Evolutionary conservation across 2,797 vertebrate species (phyloP).

Genomic region (Hyperoplus lanceolatus): DNA sequence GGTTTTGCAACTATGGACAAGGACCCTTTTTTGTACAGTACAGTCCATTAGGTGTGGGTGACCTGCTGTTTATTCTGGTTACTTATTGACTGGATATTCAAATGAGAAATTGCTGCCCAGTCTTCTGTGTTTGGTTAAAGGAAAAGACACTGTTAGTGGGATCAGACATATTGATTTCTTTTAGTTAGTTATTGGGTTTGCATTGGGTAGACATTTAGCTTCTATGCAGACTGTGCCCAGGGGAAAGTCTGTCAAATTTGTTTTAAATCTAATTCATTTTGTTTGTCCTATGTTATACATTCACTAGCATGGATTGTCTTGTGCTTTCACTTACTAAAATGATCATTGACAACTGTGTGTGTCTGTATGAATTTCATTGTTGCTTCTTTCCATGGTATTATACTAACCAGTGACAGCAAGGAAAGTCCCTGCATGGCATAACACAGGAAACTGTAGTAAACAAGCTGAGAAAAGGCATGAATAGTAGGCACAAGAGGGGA

Average conservation of each 20-base stretch:
- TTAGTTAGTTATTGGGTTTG: neutral
- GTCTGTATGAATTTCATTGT: neutral
- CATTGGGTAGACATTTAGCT: neutral
- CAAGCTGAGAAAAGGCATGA: slow-evolving; percentile 8
- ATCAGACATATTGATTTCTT: neutral
- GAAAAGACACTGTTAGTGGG: neutral
- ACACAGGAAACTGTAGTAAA: slow-evolving; percentile 63
- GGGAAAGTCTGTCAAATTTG: too few species aligned
- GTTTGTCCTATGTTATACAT: neutral
- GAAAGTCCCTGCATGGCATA: slow-evolving; percentile 64
- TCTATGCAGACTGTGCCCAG: neutral
- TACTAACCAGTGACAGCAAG: slow-evolving; percentile 44
- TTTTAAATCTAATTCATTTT: neutral
- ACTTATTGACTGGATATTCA: slow-evolving; percentile 27
- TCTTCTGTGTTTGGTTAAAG: neutral
- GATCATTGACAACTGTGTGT: neutral
- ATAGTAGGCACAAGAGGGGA: slow-evolving; percentile 24
- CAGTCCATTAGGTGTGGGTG: slow-evolving; percentile 2
- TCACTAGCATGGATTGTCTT: neutral
- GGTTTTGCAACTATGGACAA: slow-evolving; percentile 13
- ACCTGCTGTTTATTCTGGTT: slow-evolving; percentile 14
- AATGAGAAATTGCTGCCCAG: neutral
- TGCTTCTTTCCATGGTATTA: slow-evolving; percentile 16
- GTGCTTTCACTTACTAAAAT: neutral
- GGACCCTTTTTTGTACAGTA: slow-evolving; percentile 11